phyloP scores from a whole-genome alignment of 1,140 invertebrate genomes.

The Vanessa tameamea region DNA sequence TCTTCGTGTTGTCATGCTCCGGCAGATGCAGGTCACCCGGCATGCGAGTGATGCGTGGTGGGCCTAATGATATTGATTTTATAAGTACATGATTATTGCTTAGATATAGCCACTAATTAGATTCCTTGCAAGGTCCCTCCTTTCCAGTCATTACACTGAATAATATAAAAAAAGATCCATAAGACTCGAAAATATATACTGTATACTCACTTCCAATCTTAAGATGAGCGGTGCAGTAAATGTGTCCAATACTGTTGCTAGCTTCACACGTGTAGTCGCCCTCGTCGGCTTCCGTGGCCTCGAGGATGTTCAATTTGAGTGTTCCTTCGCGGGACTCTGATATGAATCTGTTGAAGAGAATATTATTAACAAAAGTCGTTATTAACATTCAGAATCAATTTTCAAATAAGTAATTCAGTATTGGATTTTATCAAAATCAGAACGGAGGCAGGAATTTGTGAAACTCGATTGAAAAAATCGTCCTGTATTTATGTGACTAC shows the following conservation, averaged over 20 bases:
- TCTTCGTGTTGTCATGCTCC: slow-evolving; percentile 96
- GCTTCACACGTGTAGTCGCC: slow-evolving; percentile 98
- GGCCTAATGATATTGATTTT: slow-evolving; percentile 79
- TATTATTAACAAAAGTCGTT: no score
- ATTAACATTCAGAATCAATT: no score
- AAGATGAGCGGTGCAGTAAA: slow-evolving; percentile 91
- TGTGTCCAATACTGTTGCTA: slow-evolving; percentile 94
- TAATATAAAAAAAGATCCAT: not conserved
- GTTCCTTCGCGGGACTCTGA: slow-evolving; percentile 89
- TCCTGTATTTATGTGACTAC: not conserved
- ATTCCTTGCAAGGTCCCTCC: no score
- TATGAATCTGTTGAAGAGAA: slow-evolving; percentile 80
- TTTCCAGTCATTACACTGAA: no score
- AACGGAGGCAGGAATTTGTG: no score
- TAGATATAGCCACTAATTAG: no score
- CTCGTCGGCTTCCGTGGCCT: slow-evolving; percentile 95
- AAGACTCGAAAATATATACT: not conserved
- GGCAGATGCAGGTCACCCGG: slow-evolving; percentile 94
- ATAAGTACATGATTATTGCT: no score
- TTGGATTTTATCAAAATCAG: no score
- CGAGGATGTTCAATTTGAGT: slow-evolving; percentile 93
- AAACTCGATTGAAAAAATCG: no score
- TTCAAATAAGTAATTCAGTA: no score
- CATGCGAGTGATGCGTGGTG: slow-evolving; percentile 96
- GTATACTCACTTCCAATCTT: slow-evolving; percentile 90